Base-by-base conservation (phyloP, 2,888 invertebrate species). In the Scrobipalpa costella region DNA sequence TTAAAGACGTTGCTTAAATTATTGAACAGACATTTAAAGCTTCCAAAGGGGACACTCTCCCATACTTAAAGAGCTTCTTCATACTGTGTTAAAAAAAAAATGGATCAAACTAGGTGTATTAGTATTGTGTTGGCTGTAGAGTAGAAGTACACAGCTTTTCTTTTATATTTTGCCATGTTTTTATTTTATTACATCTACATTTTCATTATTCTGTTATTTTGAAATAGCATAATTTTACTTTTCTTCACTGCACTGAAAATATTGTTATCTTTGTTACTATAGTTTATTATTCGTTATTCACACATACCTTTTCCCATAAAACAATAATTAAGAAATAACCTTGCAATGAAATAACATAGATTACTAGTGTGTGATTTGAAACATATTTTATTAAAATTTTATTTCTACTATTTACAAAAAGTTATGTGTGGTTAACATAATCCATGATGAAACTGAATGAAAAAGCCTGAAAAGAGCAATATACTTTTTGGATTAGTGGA, bases 111-210 rank as follows among this genome's bases (percentile, higher is more conserved):
- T 5, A 44, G 13, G 1, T 44, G n/a, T 44, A 55, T 6, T 33
- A 52, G 21, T 7, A 27, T 33, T 33, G 55, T 55, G n/a, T n/a
- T 50, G 47, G 34, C 17, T 7, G 13, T 11, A 33, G 34, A 50
- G 17, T 61, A 63, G 65, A 66, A 67, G 69, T 68, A 75, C 77
- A 70, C 63, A 66, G 78, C 77, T 76, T 77, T 69, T 77, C 73
- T 76, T 72, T 68, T 71, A 67, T 78, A 34, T 70, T 76, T 79
- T 81, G 78, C 78, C 44, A 17, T 58, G 63, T 70, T 57, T 19
- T 63, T 67, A 63, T 36, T 63, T 61, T 63, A 49, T 3, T n/a
- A 36, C n/a, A 7, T n/a, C 17, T 34, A 34, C 34, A 17, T 17
- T 7, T 34, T 11, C n/a, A 34, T 57, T 13, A 34, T 34, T 34